Evolutionary conservation across 2,113 vertebrate species (phyloP).

Genomic region (Mus musculus): DNA sequence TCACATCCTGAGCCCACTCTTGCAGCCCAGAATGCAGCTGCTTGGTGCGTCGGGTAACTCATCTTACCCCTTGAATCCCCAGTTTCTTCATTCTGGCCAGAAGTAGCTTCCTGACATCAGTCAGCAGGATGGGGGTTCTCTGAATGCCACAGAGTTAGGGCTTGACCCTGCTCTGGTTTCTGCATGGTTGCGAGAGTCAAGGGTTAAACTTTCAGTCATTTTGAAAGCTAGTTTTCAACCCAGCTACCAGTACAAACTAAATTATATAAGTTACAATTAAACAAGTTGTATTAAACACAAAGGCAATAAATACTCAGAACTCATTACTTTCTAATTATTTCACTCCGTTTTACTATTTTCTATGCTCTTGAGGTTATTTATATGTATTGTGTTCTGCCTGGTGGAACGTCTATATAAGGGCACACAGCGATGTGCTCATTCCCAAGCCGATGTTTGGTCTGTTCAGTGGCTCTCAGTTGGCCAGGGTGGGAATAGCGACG

Average conservation of each 20-base stretch:
- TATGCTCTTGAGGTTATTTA: slow-evolving; percentile 34
- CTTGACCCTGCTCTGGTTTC: too few species aligned
- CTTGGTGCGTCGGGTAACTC: neutral
- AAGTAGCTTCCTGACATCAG: neutral
- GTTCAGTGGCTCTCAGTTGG: neutral
- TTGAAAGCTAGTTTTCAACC: slow-evolving; percentile 44
- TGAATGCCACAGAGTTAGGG: rapidly evolving
- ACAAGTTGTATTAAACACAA: slow-evolving; percentile 64
- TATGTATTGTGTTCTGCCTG: neutral
- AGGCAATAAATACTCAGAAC: slow-evolving; percentile 71
- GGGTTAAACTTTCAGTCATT: slow-evolving; percentile 13
- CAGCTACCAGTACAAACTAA: slow-evolving; percentile 57
- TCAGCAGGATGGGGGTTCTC: neutral
- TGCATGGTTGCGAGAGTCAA: rapidly evolving
- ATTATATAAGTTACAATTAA: slow-evolving; percentile 64
- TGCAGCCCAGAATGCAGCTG: neutral
- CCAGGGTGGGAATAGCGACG: neutral
- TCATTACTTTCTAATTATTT: slow-evolving; percentile 71
- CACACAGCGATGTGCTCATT: neutral
- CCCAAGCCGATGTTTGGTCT: neutral
- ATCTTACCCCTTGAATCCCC: neutral
- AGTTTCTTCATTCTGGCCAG: neutral
- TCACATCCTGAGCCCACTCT: too few species aligned
- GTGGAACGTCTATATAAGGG: neutral
- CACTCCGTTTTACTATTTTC: slow-evolving; percentile 44